phyloP scores from a whole-genome alignment of 2,113 vertebrate species.

The Channa argus region DNA sequence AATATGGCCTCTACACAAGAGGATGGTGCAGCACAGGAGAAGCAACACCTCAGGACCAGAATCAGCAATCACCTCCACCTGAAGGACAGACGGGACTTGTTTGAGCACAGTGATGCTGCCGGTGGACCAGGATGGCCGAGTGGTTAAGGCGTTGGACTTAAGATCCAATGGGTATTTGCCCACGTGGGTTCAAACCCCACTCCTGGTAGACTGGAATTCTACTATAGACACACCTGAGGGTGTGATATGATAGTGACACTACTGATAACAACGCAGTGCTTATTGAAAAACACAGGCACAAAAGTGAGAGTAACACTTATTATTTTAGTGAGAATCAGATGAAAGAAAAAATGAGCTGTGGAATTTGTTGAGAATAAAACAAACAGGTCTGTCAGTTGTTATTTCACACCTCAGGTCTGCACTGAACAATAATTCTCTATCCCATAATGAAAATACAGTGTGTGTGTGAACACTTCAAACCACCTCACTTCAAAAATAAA shows the following conservation, averaged over 20 bases:
- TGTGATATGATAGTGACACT: background rate
- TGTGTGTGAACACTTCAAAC: slow-evolving; percentile 13
- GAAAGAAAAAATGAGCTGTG: background rate
- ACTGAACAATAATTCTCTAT: slow-evolving; percentile 12
- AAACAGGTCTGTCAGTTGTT: slow-evolving; percentile 5
- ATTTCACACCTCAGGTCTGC: slow-evolving; percentile 26
- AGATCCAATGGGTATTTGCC: no score
- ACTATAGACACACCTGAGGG: no score
- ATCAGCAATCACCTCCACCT: no score
- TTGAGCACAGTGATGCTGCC: no score
- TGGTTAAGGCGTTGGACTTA: no score
- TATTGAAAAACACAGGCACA: background rate
- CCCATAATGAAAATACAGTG: slow-evolving; percentile 8
- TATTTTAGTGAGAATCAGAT: background rate
- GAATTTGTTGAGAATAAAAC: slow-evolving; percentile 14
- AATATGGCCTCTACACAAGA: no score
- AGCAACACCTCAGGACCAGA: no score
- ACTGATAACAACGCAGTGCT: background rate
- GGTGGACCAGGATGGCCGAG: no score
- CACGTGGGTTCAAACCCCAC: no score
- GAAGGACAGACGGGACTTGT: no score
- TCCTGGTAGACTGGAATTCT: no score
- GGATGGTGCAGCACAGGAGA: no score
- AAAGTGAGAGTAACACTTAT: background rate
- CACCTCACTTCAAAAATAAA: slow-evolving; percentile 31